Evolutionary conservation across 2,797 vertebrate species (phyloP).

Genomic region (Betta splendens): DNA sequence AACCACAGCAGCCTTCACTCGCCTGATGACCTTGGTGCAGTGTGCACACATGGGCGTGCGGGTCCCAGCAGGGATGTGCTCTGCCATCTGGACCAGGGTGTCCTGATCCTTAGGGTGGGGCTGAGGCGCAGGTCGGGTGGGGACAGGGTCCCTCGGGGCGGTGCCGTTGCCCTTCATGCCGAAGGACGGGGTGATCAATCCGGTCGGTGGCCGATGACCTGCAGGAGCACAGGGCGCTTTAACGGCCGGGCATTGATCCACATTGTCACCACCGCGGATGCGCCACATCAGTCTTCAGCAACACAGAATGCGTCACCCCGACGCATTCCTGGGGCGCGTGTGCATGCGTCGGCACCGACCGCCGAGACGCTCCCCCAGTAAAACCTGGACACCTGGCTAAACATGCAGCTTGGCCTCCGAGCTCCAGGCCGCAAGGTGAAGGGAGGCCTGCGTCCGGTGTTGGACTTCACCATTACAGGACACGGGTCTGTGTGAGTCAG

Average conservation of each 20-base stretch:
- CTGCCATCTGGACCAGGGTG: constrained; percentile 92
- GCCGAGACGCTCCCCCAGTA: constrained; percentile 39
- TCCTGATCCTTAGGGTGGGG: constrained; percentile 86
- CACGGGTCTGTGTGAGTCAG: constrained; percentile 12
- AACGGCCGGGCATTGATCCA: too few species aligned
- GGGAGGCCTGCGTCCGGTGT: constrained; percentile 13
- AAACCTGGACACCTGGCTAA: constrained; percentile 67
- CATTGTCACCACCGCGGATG: constrained; percentile 60
- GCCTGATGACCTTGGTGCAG: constrained; percentile 95
- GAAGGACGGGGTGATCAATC: constrained; percentile 76
- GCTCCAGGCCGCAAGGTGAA: constrained; percentile 18
- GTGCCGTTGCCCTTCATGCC: constrained; percentile 77
- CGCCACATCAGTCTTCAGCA: constrained; percentile 51
- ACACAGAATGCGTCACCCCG: constrained; percentile 37
- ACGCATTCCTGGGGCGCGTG: constrained; percentile 53
- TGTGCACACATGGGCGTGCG: constrained; percentile 95
- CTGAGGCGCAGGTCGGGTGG: constrained; percentile 64
- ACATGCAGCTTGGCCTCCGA: constrained; percentile 57
- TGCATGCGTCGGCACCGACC: constrained; percentile 39
- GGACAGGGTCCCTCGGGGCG: constrained; percentile 49
- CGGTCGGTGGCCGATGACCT: constrained; percentile 52
- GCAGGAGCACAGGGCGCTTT: too few species aligned
- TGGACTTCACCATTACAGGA: constrained; percentile 14
- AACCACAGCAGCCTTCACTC: constrained; percentile 4
- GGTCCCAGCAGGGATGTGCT: constrained; percentile 93